A percentile compares a stretch with the other conserved stretches of the same genome.
phyloP scores from a whole-genome alignment of 2,113 vertebrate genomes.

The Saccopteryx leptura region DNA sequence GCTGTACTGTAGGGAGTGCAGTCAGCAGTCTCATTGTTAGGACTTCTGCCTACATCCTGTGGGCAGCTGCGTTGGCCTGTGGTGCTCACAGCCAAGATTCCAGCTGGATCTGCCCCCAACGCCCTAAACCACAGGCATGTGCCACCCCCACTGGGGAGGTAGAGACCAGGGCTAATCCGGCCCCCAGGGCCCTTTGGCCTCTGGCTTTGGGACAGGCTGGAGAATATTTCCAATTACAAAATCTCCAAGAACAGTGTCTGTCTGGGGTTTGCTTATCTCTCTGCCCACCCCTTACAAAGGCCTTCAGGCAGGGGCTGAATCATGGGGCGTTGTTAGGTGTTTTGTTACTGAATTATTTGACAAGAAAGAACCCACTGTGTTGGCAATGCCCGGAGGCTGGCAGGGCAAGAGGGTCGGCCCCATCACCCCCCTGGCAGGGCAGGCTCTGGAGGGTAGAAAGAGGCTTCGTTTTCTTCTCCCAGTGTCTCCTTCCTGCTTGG shows the following conservation, averaged over 20 bases:
- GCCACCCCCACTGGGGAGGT: not conserved
- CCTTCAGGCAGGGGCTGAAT: conserved; percentile 7
- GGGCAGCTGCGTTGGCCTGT: not conserved
- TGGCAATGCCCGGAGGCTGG: not conserved
- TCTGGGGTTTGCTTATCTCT: not conserved
- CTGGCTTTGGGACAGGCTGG: not conserved
- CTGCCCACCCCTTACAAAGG: not conserved
- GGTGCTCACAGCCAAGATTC: not conserved
- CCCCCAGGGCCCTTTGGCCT: not conserved
- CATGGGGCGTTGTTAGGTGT: not conserved
- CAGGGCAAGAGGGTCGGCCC: not conserved
- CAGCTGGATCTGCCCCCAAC: not conserved
- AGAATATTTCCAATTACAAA: not conserved
- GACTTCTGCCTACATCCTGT: not conserved
- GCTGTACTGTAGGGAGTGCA: accelerated
- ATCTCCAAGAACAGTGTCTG: not conserved
- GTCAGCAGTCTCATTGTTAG: not conserved
- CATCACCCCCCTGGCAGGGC: not conserved
- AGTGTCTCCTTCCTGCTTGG: not conserved
- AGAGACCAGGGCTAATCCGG: not conserved
- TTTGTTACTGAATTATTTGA: conserved; percentile 35
- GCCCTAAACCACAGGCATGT: not conserved
- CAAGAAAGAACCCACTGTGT: conserved; percentile 59
- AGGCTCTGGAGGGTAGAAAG: not conserved
- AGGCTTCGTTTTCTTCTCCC: not conserved